phyloP scores from a whole-genome alignment of 1,140 invertebrate genomes.

The Dreissena polymorpha region DNA sequence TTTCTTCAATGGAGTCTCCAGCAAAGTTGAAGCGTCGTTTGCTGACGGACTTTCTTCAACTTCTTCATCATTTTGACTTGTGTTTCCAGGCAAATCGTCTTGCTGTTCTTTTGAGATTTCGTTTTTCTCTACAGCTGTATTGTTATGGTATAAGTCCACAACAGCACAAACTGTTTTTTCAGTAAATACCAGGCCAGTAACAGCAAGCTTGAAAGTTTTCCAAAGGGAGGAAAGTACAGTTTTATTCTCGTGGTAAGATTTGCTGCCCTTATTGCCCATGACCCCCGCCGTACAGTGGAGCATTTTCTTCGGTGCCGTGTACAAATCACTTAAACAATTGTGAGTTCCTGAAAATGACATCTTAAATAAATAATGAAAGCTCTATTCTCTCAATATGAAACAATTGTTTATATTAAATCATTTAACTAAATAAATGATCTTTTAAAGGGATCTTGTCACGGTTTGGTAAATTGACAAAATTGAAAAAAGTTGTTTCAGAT shows the following conservation, averaged over 20 bases:
- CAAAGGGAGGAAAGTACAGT: constrained; percentile 57
- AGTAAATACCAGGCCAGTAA: constrained; percentile 63
- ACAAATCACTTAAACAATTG: constrained; percentile 33
- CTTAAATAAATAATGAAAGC: no score
- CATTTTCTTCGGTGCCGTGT: constrained; percentile 36
- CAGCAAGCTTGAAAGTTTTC: constrained; percentile 47
- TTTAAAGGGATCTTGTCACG: no score
- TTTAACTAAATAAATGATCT: no score
- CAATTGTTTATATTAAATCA: no score
- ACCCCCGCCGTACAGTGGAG: constrained; percentile 67
- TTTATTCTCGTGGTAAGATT: constrained; percentile 53
- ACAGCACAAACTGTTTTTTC: constrained; percentile 55
- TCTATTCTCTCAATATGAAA: no score
- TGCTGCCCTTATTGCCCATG: constrained; percentile 50
- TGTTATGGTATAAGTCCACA: constrained; percentile 45
- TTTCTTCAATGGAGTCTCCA: no score
- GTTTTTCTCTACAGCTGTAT: background rate
- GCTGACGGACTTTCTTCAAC: background rate
- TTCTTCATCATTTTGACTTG: background rate
- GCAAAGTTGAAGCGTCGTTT: no score
- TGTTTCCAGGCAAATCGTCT: background rate
- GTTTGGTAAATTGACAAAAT: no score
- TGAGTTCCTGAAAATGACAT: constrained; percentile 31
- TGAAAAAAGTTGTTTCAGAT: no score
- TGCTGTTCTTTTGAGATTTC: background rate